A percentile compares a stretch with the other conserved stretches of the same genome.
Evolutionary conservation across 2,888 invertebrate genomes (phyloP).

Genomic region (Hirtodrosophila confusa): DNA sequence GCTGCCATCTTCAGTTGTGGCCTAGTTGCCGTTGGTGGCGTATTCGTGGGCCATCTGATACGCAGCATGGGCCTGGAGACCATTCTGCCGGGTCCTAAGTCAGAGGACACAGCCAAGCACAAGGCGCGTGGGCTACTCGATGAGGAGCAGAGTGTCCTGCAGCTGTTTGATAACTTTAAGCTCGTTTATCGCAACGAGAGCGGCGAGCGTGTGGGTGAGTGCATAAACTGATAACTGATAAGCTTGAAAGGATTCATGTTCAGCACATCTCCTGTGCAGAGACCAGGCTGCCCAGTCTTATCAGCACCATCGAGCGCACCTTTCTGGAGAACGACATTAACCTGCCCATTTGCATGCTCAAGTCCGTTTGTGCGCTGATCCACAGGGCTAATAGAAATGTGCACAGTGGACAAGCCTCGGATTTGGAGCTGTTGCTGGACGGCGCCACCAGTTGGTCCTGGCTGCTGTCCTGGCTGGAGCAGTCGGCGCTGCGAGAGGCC

Average conservation of each 20-base stretch:
- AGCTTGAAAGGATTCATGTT: too few species aligned
- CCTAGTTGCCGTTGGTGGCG: slow-evolving; percentile 62
- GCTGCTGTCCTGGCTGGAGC: slow-evolving; percentile 84
- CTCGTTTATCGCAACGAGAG: slow-evolving; percentile 74
- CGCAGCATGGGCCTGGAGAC: slow-evolving; percentile 61
- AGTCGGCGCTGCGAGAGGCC: slow-evolving; percentile 85
- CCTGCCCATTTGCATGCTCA: slow-evolving; percentile 87
- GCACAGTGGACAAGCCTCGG: slow-evolving; percentile 82
- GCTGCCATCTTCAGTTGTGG: slow-evolving; percentile 74
- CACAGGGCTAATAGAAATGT: slow-evolving; percentile 81
- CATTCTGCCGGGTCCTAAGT: slow-evolving; percentile 27
- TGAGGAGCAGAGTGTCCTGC: slow-evolving; percentile 34
- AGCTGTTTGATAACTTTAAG: slow-evolving; percentile 70
- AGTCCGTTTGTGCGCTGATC: slow-evolving; percentile 86
- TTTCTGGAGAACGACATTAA: slow-evolving; percentile 87
- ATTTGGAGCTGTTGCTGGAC: slow-evolving; percentile 85
- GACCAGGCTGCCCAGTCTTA: slow-evolving; percentile 66
- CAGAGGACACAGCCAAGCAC: background rate
- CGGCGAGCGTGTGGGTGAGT: slow-evolving; percentile 70
- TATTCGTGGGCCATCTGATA: slow-evolving; percentile 62
- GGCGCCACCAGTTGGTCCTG: slow-evolving; percentile 85
- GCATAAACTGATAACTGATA: too few species aligned
- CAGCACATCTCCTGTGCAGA: slow-evolving; percentile 45
- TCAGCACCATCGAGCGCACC: slow-evolving; percentile 85
- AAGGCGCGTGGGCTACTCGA: slow-evolving; percentile 32